These are phyloP conservation scores for Siniperca undulata DNA, from an alignment of 2,797 vertebrate species.

Conservation along the genomic window DNA sequence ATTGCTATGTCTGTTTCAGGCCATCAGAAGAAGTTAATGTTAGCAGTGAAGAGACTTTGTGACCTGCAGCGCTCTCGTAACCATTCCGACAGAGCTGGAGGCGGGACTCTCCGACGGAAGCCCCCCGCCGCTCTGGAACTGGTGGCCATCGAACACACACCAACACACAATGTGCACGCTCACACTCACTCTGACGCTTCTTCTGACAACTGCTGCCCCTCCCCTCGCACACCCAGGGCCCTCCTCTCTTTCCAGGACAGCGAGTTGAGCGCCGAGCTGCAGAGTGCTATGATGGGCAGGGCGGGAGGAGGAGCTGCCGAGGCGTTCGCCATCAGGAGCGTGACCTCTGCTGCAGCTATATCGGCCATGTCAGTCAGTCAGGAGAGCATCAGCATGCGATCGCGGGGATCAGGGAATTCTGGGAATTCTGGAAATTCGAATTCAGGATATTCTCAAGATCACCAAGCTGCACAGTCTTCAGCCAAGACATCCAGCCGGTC, in stretches of 20 bases:
- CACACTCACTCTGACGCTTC: constrained; percentile 17
- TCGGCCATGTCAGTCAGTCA: constrained; percentile 84
- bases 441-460: constrained; percentile 83
- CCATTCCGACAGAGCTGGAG: constrained; percentile 65
- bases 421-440: constrained; percentile 80
- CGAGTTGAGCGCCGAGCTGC: constrained; percentile 92
- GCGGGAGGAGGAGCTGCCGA: constrained; percentile 75
- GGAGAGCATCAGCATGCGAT: constrained; percentile 92
- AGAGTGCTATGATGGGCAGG: constrained; percentile 90
- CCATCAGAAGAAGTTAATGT: constrained; percentile 97
- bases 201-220: constrained; percentile 68
- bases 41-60: constrained; percentile 92
- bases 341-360: constrained; percentile 46
- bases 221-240: constrained; percentile 83
- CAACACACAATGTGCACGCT: constrained; percentile 27
- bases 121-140: constrained; percentile 76
- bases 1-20: constrained; percentile 78
- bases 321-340: constrained; percentile 79
- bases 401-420: constrained; percentile 91
- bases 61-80: constrained; percentile 88
- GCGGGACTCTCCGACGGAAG: constrained; percentile 71
- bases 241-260: constrained; percentile 94
- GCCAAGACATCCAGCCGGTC: constrained; percentile 76
- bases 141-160: constrained; percentile 80
- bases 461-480: constrained; percentile 66